Evolutionary conservation across 2,113 vertebrate genomes (phyloP), one percentile per base, ranked within the genome.

Genomic region (Peromyscus polionotus): DNA sequence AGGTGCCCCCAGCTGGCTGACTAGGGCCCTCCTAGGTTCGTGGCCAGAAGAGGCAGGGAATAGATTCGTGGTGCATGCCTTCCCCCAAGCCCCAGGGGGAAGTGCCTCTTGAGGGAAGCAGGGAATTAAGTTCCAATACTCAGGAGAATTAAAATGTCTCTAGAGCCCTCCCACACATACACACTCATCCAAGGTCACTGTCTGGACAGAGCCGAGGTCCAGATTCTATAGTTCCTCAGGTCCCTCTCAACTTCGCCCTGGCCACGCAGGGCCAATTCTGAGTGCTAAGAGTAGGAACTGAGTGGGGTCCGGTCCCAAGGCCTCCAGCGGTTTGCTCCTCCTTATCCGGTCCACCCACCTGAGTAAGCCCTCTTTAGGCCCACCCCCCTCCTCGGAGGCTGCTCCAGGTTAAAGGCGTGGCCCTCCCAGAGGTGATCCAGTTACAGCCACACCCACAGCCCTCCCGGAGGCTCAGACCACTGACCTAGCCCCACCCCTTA

Each of bases 81-180:
- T 33, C 28, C 19, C 19, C 3, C 22, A 5, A 11, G 33, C 4
- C 7, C 81, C 61, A 84, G 2, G n/a, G 59, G 59, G 14, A 84
- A 97, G 90, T 39, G 12, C 92, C 96, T 97, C 93, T 90, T 90
- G 65, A 59, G 48, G 97, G 84, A 9, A 19, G 39, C 33, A 36
- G 17, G 16, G 28, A 95, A 45, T 77, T 72, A 59, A 65, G 33
- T 51, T 9, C 83, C 83, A 76, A 36, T 14, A 42, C 57, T 91
- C 3, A 45, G 28, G 36, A 42, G 79, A 80, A 59, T 45, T 12
- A 36, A 90, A 48, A 87, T 36, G 85, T 68, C 36, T 67, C 33
- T 51, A 51, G 42, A 20, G 31, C 84, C 65, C 22, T 70, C 45
- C 45, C 36, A 54, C 33, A 51, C 20, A 10, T 7, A 72, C 31